These are phyloP conservation scores for Lordiphosa fenestrarum DNA, from an alignment of 2,888 invertebrate genomes.

Conservation along the genomic window DNA sequence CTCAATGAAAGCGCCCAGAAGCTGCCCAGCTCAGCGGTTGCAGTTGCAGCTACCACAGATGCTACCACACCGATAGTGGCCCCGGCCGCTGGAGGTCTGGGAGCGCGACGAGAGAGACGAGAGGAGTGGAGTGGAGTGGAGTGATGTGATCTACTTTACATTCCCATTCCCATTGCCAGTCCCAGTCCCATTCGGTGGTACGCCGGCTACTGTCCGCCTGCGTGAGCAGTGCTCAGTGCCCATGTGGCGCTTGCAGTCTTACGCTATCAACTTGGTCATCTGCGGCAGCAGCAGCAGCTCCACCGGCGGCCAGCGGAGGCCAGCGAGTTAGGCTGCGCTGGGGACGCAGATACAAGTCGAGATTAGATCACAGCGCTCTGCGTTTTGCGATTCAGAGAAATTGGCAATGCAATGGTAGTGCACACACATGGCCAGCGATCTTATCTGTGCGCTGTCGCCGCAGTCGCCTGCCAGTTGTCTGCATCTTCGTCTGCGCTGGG, in stretches of 20 bases:
- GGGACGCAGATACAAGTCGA: conserved; percentile 58
- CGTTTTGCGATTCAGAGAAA: conserved; percentile 67
- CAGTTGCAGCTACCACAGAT: conserved; percentile 24
- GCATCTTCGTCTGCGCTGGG: conserved; percentile 13
- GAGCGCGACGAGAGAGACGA: no score
- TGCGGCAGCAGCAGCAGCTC: conserved; percentile 28
- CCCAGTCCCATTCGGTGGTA: conserved; percentile 25
- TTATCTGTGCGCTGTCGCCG: conserved; percentile 40
- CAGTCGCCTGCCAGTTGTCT: conserved; percentile 34
- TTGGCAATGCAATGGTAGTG: conserved; percentile 53
- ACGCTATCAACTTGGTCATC: conserved; percentile 69
- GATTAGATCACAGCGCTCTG: conserved; percentile 62
- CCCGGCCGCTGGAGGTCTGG: conserved; percentile 45
- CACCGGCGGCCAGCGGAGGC: conserved; percentile 17
- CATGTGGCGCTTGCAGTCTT: conserved; percentile 67
- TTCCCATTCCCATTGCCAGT: conserved; percentile 28
- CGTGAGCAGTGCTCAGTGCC: conserved; percentile 23
- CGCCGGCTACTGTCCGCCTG: conserved; percentile 27
- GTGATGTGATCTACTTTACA: conserved; percentile 72
- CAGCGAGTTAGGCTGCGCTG: conserved; percentile 14
- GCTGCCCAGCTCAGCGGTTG: conserved; percentile 5
- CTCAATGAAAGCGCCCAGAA: conserved; percentile 46
- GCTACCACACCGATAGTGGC: conserved; percentile 55
- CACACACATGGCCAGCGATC: conserved; percentile 64
- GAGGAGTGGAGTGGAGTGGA: neutral